Evolutionary conservation across 1,140 invertebrate species (phyloP).

Genomic region (Ceratosolen fusciceps): DNA sequence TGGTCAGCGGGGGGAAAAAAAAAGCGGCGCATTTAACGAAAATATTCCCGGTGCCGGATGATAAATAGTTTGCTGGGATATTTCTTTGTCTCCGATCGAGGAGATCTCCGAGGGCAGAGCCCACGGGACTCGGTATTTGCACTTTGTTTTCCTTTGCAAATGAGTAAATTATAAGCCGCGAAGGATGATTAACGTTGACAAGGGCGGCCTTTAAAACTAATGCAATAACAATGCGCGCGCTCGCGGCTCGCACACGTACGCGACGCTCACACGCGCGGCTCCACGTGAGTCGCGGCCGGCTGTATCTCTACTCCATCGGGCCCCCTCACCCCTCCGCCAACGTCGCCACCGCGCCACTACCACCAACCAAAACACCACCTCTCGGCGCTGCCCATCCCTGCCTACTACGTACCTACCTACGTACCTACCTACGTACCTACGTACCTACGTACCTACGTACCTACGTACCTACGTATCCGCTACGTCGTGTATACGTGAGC

Average conservation of each 20-base stretch:
- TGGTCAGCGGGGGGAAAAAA: too few species aligned
- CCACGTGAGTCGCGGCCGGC: too few species aligned
- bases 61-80: conserved; percentile 26
- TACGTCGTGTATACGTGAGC: background rate
- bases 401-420: too few species aligned
- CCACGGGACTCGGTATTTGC: conserved; percentile 26
- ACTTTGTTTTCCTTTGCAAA: conserved; percentile 47
- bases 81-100: conserved; percentile 35
- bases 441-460: too few species aligned
- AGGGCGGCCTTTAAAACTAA: conserved; percentile 49
- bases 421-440: too few species aligned
- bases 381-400: too few species aligned
- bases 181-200: conserved; percentile 50
- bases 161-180: conserved; percentile 48
- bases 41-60: conserved; percentile 10
- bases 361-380: too few species aligned
- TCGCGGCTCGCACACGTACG: background rate
- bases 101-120: background rate
- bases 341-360: too few species aligned
- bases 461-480: background rate
- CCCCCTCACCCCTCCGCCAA: too few species aligned
- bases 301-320: too few species aligned
- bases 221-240: conserved; percentile 49
- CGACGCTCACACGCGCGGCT: background rate
- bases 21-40: conserved; percentile 6